Conservation (phyloP, 2,113 vertebrate genomes). For the Pluvialis apricaria region DNA sequence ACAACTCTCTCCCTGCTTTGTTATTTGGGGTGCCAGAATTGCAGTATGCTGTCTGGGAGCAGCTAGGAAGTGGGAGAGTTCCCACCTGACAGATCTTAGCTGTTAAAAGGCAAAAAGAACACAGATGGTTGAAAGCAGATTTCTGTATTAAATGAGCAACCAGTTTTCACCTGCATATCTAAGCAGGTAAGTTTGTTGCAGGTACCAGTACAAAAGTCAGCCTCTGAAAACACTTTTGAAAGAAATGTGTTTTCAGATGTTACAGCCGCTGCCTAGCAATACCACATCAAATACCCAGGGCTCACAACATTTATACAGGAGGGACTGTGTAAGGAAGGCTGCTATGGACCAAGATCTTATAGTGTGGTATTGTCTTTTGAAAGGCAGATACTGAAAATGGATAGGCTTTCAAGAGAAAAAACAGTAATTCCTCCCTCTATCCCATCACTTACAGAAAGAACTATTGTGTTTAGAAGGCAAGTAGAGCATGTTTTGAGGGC, state of each 20-base stretch:
- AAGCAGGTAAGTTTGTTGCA: not conserved
- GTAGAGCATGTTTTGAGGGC: not conserved
- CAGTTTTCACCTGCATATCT: not conserved
- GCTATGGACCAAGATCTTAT: not conserved
- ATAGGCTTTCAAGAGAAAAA: not conserved
- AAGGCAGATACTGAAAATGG: not conserved
- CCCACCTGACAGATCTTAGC: not conserved
- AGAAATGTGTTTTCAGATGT: not conserved
- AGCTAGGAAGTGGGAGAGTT: not conserved
- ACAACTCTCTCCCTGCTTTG: not conserved
- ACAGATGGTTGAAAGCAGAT: not conserved
- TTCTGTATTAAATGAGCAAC: not conserved
- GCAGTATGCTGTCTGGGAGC: not conserved
- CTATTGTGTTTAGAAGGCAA: not conserved
- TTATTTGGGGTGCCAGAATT: not conserved
- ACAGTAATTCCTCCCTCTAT: not conserved
- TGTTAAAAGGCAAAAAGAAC: conserved; percentile 10
- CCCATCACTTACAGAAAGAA: not conserved
- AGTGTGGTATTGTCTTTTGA: not conserved
- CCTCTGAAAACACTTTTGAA: not conserved
- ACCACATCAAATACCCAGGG: not conserved
- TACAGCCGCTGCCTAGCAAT: not conserved
- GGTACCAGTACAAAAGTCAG: not conserved
- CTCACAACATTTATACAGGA: not conserved
- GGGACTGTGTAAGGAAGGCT: not conserved